phyloP scores from a whole-genome alignment of 2,888 invertebrate species.

The Pterostichus madidus region DNA sequence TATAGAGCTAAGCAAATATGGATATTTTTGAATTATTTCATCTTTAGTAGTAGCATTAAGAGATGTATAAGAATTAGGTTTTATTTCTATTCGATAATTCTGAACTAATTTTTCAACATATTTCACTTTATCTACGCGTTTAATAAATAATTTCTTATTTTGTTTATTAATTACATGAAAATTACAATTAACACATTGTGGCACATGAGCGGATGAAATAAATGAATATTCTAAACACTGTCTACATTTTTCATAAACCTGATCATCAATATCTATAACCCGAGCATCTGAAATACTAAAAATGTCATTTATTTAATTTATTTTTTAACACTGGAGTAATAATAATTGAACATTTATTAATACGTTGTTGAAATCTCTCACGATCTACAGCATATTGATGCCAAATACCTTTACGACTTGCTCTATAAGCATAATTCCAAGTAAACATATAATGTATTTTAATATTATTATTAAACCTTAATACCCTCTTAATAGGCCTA shows the following conservation, averaged over 20 bases:
- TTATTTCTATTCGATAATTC: conserved; percentile 37
- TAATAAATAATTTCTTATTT: conserved; percentile 32
- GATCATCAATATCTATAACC: conserved; percentile 29
- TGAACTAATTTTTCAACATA: conserved; percentile 46
- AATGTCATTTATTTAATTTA: conserved; percentile 27
- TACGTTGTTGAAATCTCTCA: conserved; percentile 33
- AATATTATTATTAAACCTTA: conserved; percentile 18
- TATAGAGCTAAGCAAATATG: conserved; percentile 21
- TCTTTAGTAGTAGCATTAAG: conserved; percentile 33
- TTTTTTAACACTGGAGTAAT: conserved; percentile 34
- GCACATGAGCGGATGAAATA: conserved; percentile 17
- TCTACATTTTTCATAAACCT: conserved; percentile 30
- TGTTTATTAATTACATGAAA: conserved; percentile 30
- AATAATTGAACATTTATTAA: conserved; percentile 26
- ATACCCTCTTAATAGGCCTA: background rate
- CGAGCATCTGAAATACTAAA: conserved; percentile 25
- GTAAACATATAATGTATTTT: conserved; percentile 39
- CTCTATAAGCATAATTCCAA: conserved; percentile 40
- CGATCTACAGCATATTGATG: conserved; percentile 32
- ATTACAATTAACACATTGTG: conserved; percentile 29
- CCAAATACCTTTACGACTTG: conserved; percentile 46
- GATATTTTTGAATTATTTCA: conserved; percentile 39
- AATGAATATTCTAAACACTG: conserved; percentile 44
- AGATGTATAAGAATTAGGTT: conserved; percentile 36
- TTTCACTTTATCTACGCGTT: conserved; percentile 38